Conservation (phyloP, 2,888 invertebrate species). For the Drosophila trichaetosa region DNA sequence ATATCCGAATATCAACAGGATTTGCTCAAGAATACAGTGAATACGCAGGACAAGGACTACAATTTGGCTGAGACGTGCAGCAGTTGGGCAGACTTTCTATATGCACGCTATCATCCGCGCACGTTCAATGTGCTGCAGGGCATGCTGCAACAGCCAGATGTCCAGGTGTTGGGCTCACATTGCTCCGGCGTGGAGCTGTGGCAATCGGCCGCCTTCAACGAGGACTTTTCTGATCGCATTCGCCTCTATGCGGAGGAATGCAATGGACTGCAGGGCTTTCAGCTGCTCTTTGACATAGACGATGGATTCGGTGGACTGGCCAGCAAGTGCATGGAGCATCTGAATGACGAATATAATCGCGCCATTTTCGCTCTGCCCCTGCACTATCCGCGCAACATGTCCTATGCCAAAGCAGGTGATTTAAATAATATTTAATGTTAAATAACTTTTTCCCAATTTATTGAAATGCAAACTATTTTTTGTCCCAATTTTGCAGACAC, state of each 20-base stretch:
- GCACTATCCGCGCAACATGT: conserved; percentile 85
- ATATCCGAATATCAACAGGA: conserved; percentile 90
- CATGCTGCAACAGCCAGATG: conserved; percentile 87
- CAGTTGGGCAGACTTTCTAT: conserved; percentile 95
- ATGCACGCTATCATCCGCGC: conserved; percentile 92
- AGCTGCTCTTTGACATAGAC: conserved; percentile 91
- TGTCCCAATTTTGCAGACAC: conserved; percentile 63
- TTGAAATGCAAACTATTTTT: not conserved
- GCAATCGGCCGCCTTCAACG: conserved; percentile 88
- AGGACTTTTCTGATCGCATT: conserved; percentile 92
- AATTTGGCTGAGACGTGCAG: conserved; percentile 88
- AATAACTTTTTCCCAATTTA: not conserved
- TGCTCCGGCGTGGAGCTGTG: conserved; percentile 88
- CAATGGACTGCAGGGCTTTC: conserved; percentile 93
- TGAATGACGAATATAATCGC: conserved; percentile 94
- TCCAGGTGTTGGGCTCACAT: conserved; percentile 87
- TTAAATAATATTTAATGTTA: not conserved
- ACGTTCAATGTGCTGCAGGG: conserved; percentile 91
- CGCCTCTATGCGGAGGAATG: conserved; percentile 95
- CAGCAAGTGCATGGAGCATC: conserved; percentile 89
- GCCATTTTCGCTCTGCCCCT: conserved; percentile 90
- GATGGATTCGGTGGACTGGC: conserved; percentile 94
- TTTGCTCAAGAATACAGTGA: conserved; percentile 82
- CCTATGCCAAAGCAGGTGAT: conserved; percentile 87
- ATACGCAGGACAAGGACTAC: conserved; percentile 85